These are phyloP conservation scores for Argyra leucocephala DNA, from an alignment of 2,888 invertebrate genomes.

Conservation along the genomic window DNA sequence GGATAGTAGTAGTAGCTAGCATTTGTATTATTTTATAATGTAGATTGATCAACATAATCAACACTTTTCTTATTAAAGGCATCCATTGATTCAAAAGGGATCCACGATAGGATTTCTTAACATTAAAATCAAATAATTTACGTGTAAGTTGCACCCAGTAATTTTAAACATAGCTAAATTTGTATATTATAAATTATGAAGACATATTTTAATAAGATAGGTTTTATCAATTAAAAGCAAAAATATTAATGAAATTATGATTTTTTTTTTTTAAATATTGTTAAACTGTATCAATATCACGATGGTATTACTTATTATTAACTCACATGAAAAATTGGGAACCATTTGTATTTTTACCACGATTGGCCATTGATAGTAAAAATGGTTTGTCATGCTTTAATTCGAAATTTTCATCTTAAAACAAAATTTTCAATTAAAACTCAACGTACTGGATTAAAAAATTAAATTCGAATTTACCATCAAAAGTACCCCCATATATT, in stretches of 20 bases:
- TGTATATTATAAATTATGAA: constrained; percentile 4
- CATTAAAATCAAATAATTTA: background rate
- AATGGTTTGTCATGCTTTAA: constrained; percentile 81
- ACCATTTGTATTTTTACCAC: constrained; percentile 94
- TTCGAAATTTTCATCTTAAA: constrained; percentile 86
- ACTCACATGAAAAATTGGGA: constrained; percentile 99
- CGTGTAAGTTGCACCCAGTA: constrained; percentile 4
- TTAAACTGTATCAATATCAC: background rate
- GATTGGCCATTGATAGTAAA: constrained; percentile 95
- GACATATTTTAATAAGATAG: background rate
- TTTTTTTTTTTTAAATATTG: background rate
- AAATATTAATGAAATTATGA: constrained; percentile 1
- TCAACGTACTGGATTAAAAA: background rate
- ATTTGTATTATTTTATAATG: background rate
- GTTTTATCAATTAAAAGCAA: background rate
- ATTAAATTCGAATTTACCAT: constrained; percentile 65
- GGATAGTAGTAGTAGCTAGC: background rate
- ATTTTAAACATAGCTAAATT: constrained; percentile 4
- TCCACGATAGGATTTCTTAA: background rate
- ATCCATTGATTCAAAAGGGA: background rate
- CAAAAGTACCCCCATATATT: constrained; percentile 93
- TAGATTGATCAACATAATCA: background rate
- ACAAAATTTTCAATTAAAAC: too few species aligned
- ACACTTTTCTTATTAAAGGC: background rate
- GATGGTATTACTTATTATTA: constrained; percentile 18